phyloP scores from a whole-genome alignment of 2,797 vertebrate species.

The Phataginus tricuspis region DNA sequence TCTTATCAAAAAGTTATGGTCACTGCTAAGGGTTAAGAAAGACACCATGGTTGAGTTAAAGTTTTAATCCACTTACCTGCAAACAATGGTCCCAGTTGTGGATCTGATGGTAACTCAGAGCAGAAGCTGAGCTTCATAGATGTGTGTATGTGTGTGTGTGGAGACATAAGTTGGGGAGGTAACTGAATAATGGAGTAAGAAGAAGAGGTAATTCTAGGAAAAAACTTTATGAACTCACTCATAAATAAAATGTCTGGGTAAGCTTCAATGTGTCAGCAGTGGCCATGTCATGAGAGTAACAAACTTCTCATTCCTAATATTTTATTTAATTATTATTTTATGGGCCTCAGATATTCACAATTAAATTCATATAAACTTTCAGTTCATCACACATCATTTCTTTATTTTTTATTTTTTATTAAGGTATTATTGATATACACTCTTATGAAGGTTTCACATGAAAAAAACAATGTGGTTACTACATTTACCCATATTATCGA shows the following conservation, averaged over 20 bases:
- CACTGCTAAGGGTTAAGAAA: neutral
- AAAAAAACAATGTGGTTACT: too few species aligned
- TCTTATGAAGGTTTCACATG: too few species aligned
- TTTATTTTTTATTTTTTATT: neutral
- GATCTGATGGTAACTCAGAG: neutral
- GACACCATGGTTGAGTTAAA: neutral
- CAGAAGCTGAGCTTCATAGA: neutral
- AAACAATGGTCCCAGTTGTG: neutral
- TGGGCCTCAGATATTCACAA: neutral
- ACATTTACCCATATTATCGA: too few species aligned
- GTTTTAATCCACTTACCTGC: neutral
- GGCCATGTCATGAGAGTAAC: neutral
- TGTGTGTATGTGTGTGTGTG: too few species aligned
- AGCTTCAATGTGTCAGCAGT: neutral
- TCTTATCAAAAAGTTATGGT: neutral
- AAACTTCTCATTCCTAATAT: neutral
- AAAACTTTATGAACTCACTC: neutral
- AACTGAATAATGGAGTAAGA: neutral
- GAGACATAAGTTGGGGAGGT: neutral
- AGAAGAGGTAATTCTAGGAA: neutral
- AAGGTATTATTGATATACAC: too few species aligned
- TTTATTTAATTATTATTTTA: neutral
- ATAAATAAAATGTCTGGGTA: neutral
- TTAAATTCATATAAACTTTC: neutral
- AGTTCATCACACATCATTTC: neutral